phyloP scores from a whole-genome alignment of 2,113 vertebrate genomes.

The Scomber colias region DNA sequence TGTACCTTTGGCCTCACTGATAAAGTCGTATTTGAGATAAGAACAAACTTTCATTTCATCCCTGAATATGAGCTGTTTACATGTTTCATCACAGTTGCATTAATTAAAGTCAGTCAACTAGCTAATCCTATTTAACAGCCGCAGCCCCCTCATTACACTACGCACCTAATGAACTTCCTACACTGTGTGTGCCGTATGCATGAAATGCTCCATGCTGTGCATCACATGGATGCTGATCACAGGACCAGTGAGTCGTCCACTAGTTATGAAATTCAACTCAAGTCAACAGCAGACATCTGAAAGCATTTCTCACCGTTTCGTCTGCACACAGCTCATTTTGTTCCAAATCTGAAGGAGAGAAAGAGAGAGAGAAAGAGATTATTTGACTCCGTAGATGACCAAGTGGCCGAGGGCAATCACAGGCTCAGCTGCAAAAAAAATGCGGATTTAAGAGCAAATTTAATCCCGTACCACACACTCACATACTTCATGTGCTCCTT shows the following conservation, averaged over 20 bases:
- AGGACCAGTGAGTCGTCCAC: constrained; percentile 9
- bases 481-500: constrained; percentile 16
- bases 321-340: constrained; percentile 1
- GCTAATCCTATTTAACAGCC: constrained; percentile 55
- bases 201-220: not conserved
- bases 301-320: not conserved
- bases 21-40: constrained; percentile 1
- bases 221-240: constrained; percentile 57
- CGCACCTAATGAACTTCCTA: constrained; percentile 17
- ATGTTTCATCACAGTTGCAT: not conserved
- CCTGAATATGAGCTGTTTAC: not conserved
- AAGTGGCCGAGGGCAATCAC: not conserved
- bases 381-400: not conserved
- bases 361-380: constrained; percentile 1
- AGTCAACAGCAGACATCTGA: not conserved
- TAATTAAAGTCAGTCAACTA: constrained; percentile 36
- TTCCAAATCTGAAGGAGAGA: constrained; percentile 17
- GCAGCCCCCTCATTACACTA: constrained; percentile 11
- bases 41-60: constrained; percentile 4
- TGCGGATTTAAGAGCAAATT: constrained; percentile 16
- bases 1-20: constrained; percentile 12
- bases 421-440: not conserved
- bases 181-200: not conserved
- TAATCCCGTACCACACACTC: constrained; percentile 42
- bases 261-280: not conserved